phyloP scores from a whole-genome alignment of 2,888 invertebrate genomes.

The Catocala sponsa region DNA sequence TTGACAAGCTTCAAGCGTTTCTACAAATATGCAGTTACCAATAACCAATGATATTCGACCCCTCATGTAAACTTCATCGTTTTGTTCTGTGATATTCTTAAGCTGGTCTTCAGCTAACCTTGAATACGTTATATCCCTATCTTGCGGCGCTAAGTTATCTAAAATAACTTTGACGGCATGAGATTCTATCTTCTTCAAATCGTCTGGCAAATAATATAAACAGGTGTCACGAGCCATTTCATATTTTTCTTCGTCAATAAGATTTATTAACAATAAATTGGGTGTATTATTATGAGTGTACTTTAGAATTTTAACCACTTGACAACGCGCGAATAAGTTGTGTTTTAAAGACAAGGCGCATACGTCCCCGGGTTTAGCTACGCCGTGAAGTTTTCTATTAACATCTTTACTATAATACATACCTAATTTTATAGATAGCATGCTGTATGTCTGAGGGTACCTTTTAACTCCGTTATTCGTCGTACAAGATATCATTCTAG shows the following conservation, averaged over 20 bases:
- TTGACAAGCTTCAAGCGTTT: slow-evolving; percentile 88
- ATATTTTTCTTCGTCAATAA: slow-evolving; percentile 89
- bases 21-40: slow-evolving; percentile 89
- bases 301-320: slow-evolving; percentile 81
- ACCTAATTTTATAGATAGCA: slow-evolving; percentile 74
- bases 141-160: slow-evolving; percentile 73
- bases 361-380: slow-evolving; percentile 85
- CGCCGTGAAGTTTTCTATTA: slow-evolving; percentile 70
- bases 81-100: slow-evolving; percentile 62
- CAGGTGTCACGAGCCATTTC: slow-evolving; percentile 72
- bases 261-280: slow-evolving; percentile 78
- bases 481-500: slow-evolving; percentile 72
- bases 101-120: slow-evolving; percentile 66
- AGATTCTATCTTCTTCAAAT: slow-evolving; percentile 80
- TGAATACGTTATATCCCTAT: slow-evolving; percentile 77
- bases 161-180: slow-evolving; percentile 75
- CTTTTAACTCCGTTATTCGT: slow-evolving; percentile 55
- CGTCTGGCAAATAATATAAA: slow-evolving; percentile 83
- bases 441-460: slow-evolving; percentile 70
- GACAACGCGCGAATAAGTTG: slow-evolving; percentile 86
- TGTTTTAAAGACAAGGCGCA: slow-evolving; percentile 85
- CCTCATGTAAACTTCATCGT: slow-evolving; percentile 73
- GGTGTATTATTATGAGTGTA: slow-evolving; percentile 66
- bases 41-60: slow-evolving; percentile 87
- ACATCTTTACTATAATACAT: slow-evolving; percentile 71